These are phyloP conservation scores for Cydia strobilella DNA, from an alignment of 1,140 invertebrate species.

Conservation along the genomic window DNA sequence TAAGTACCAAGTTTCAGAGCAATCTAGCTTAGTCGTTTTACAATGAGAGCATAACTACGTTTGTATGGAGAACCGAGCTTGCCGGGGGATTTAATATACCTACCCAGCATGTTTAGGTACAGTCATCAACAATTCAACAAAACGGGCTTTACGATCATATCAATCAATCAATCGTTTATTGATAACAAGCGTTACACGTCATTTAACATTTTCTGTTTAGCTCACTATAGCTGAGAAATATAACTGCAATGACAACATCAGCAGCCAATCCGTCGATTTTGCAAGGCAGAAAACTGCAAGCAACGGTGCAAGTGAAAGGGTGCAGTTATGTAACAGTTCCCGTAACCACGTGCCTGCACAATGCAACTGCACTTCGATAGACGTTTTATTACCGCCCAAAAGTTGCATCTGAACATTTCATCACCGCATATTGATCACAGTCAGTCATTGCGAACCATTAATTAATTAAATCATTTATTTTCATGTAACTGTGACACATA, in stretches of 20 bases:
- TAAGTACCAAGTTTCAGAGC: too few relatives aligned
- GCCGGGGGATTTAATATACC: too few relatives aligned
- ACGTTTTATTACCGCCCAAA: not conserved
- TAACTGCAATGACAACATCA: not conserved
- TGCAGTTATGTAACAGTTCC: slow-evolving; percentile 59
- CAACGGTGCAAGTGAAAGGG: slow-evolving; percentile 58
- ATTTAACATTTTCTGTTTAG: too few relatives aligned
- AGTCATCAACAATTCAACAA: not conserved
- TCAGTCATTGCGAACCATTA: not conserved
- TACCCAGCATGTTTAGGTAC: not conserved
- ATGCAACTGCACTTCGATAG: slow-evolving; percentile 17
- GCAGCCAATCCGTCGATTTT: slow-evolving; percentile 8
- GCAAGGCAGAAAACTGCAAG: slow-evolving; percentile 57
- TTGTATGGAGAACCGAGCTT: too few relatives aligned
- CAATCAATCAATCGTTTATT: too few relatives aligned
- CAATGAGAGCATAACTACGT: too few relatives aligned
- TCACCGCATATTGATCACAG: not conserved
- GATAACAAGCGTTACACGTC: too few relatives aligned
- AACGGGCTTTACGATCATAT: too few relatives aligned
- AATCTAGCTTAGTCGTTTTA: too few relatives aligned
- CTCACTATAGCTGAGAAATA: not conserved
- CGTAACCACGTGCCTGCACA: slow-evolving; percentile 47
- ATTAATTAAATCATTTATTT: too few relatives aligned
- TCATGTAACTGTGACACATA: too few relatives aligned
- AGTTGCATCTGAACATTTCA: not conserved